Conservation (phyloP, 2,797 vertebrate genomes). For the Coreius guichenoti region DNA sequence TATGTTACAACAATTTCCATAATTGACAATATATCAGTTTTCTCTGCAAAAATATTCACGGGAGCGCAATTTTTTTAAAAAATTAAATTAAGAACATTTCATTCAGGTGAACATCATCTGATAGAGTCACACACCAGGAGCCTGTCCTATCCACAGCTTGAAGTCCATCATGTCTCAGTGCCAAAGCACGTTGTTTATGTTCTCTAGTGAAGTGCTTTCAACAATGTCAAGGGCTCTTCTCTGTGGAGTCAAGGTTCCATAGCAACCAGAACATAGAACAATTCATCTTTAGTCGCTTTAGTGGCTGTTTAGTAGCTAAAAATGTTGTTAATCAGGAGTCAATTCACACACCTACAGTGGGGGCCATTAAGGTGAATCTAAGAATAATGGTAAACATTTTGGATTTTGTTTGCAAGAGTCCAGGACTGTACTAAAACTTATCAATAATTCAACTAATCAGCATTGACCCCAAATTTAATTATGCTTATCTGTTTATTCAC, state of each 20-base stretch:
- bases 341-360: background rate
- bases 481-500: background rate
- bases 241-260: slow-evolving; percentile 68
- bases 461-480: background rate
- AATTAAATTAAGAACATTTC: background rate
- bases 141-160: slow-evolving; percentile 32
- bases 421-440: background rate
- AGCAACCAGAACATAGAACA: slow-evolving; percentile 66
- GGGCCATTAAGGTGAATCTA: background rate
- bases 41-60: background rate
- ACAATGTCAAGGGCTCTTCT: slow-evolving; percentile 54
- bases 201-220: slow-evolving; percentile 3
- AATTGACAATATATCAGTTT: slow-evolving; percentile 9
- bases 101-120: background rate
- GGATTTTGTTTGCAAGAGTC: background rate
- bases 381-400: background rate
- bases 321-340: background rate
- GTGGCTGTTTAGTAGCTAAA: slow-evolving; percentile 6
- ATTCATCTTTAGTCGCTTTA: background rate
- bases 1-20: slow-evolving; percentile 6
- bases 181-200: slow-evolving; percentile 32
- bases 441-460: background rate
- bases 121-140: slow-evolving; percentile 16
- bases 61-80: background rate
- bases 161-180: slow-evolving; percentile 1